phyloP scores from a whole-genome alignment of 2,113 vertebrate species.

The Pangasianodon gigas region DNA sequence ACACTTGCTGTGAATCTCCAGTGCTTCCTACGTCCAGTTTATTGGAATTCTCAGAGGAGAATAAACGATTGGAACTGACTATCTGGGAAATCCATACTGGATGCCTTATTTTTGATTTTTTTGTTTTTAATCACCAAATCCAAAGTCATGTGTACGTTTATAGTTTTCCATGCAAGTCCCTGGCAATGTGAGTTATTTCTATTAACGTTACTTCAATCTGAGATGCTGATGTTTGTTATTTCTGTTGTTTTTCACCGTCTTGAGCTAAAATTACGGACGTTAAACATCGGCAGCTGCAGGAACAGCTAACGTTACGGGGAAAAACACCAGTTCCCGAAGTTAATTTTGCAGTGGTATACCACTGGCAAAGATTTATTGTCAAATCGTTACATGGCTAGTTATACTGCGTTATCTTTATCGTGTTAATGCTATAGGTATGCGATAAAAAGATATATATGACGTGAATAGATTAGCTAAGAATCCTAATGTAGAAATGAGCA shows the following conservation, averaged over 20 bases:
- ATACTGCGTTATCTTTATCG: background rate
- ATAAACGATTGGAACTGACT: background rate
- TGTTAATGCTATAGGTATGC: background rate
- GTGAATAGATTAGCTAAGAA: background rate
- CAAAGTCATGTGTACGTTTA: background rate
- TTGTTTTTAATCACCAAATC: background rate
- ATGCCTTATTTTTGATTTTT: background rate
- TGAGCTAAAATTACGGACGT: background rate
- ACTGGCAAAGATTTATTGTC: background rate
- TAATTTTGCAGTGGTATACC: background rate
- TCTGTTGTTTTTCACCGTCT: background rate
- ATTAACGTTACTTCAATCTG: background rate
- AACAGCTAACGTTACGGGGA: background rate
- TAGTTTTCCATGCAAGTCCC: background rate
- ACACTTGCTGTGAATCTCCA: slow-evolving; percentile 45
- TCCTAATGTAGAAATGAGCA: background rate
- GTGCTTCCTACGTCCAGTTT: slow-evolving; percentile 49
- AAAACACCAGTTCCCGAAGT: background rate
- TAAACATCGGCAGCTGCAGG: background rate
- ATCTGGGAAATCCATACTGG: background rate
- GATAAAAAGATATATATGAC: background rate
- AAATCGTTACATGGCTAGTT: background rate
- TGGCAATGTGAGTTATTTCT: background rate
- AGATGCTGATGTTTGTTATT: background rate
- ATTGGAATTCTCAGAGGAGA: background rate